Base-by-base conservation (phyloP, 2,113 vertebrate genomes). In the Tyrannus savana region DNA sequence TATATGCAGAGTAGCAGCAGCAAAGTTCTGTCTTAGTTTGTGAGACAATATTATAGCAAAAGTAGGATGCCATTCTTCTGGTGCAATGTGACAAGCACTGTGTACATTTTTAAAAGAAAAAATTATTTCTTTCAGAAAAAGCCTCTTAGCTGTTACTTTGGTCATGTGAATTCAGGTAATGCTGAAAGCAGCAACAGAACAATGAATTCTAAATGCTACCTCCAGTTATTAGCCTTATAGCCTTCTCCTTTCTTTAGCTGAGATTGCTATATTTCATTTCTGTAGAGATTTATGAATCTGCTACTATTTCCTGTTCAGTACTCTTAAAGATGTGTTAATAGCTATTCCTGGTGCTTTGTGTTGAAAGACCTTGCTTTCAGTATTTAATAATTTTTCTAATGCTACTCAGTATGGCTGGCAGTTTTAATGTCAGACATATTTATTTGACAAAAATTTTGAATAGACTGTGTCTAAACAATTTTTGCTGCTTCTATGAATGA, bases 381-480 rank as follows among this genome's bases (percentile, higher is more conserved):
- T 83, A 62, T 82, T 89, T 88, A 94, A 89, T 83, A 76, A 59
- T 85, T 85, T 83, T 79, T 19, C 14, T 79, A 35, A 68, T 56
- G 15, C 60, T 69, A 55, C 19, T 35, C 33, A 78, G 31, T 42
- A 21, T 84, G 60, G 23, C 49, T 69, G 67, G 31, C 37, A 72
- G 11, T 95, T 91, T 96, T 92, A 52, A 74, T 93, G 63, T 79
- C 68, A 87, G 53, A 74, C 19, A 50, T 89, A 89, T 71, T 82
- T 87, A 87, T 85, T 76, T 67, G 41, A 66, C 53, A 83, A 84
- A 86, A 91, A 64, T 35, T 31, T 67, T 85, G 41, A 85, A 91
- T 69, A 83, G 90, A 87, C 41, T 81, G 19, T 89, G 62, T 35
- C 93, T 84, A 73, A 80, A 74, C 31, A 53, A 44, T 59, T 94